phyloP scores from a whole-genome alignment of 2,113 vertebrate genomes.

The Gyps fulvus region DNA sequence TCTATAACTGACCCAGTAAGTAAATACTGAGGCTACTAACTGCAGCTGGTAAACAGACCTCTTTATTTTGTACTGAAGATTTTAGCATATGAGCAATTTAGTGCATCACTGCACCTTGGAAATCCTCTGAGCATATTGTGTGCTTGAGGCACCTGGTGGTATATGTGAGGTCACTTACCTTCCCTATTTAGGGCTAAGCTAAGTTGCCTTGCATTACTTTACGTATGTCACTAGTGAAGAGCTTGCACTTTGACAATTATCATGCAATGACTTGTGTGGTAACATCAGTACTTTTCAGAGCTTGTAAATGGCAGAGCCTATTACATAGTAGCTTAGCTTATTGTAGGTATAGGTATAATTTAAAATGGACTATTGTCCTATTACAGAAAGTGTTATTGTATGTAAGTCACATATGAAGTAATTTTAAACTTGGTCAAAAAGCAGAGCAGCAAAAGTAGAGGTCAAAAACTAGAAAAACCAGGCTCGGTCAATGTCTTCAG shows the following conservation, averaged over 20 bases:
- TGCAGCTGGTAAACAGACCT: background rate
- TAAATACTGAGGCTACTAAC: background rate
- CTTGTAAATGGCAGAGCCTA: background rate
- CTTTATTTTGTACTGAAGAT: background rate
- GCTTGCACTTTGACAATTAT: background rate
- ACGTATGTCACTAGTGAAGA: background rate
- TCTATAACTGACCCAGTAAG: constrained; percentile 81
- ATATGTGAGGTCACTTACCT: background rate
- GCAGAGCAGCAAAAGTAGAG: background rate
- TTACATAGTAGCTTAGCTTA: background rate
- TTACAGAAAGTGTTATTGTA: background rate
- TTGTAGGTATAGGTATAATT: background rate
- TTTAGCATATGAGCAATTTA: background rate
- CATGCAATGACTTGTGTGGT: background rate
- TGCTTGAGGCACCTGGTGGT: background rate
- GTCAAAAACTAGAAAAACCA: background rate
- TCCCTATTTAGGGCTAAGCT: background rate
- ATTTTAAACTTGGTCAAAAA: background rate
- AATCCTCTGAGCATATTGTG: background rate
- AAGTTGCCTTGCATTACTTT: background rate
- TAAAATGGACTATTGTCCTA: background rate
- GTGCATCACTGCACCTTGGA: background rate
- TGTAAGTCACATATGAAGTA: background rate
- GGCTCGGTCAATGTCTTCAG: background rate
- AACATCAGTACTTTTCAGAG: background rate